phyloP scores from a whole-genome alignment of 2,113 vertebrate genomes.

The Etheostoma cragini region DNA sequence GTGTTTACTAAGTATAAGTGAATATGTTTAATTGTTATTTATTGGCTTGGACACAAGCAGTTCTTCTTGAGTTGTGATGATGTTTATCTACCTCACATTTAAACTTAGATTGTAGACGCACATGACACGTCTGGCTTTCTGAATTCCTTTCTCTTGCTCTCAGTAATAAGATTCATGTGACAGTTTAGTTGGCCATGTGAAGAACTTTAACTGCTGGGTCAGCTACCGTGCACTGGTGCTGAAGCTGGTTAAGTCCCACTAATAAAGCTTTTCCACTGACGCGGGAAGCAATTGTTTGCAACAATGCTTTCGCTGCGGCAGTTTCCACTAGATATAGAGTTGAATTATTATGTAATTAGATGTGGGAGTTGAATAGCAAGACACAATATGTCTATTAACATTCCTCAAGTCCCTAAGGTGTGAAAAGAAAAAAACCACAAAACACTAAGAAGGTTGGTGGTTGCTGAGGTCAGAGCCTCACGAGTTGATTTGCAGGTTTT shows the following conservation, averaged over 20 bases:
- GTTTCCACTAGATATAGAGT: conserved; percentile 8
- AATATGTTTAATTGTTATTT: not conserved
- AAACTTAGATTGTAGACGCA: not conserved
- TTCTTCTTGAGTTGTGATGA: not conserved
- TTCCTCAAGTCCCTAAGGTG: not conserved
- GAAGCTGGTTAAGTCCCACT: conserved; percentile 8
- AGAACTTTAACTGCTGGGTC: conserved; percentile 2
- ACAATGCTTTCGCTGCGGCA: not conserved
- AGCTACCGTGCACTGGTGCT: conserved; percentile 4
- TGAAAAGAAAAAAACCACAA: conserved; percentile 4
- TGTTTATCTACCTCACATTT: not conserved
- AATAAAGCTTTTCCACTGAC: conserved; percentile 18
- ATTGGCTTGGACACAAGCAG: not conserved
- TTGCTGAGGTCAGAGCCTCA: not conserved
- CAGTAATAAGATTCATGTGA: conserved; percentile 19
- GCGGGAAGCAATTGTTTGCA: conserved; percentile 3
- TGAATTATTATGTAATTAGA: conserved; percentile 36
- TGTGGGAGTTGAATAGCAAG: conserved; percentile 19
- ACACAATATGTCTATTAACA: not conserved
- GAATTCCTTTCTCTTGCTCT: not conserved
- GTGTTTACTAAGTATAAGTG: not conserved
- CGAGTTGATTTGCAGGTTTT: not conserved
- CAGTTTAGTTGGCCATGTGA: not conserved
- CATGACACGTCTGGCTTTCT: not conserved
- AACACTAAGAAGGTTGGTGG: not conserved